phyloP scores from a whole-genome alignment of 2,113 vertebrate genomes.

The Gavialis gangeticus region DNA sequence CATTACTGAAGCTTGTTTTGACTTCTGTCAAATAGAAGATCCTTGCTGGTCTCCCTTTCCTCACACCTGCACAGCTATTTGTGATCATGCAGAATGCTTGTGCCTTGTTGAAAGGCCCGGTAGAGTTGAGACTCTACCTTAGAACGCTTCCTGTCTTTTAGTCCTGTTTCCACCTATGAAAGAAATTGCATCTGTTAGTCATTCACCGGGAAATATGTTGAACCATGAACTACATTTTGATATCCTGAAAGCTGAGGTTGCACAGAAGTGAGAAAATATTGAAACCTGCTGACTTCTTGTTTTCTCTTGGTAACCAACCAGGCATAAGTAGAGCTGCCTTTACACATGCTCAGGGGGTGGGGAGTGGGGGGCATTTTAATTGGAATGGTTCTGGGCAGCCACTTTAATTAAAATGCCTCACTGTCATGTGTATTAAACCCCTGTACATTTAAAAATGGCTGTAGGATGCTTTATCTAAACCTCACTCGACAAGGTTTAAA shows the following conservation, averaged over 20 bases:
- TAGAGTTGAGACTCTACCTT: not conserved
- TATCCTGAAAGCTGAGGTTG: not conserved
- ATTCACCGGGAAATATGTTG: not conserved
- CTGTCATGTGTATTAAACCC: too few relatives aligned
- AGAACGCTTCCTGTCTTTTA: not conserved
- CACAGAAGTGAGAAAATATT: not conserved
- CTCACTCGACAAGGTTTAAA: too few relatives aligned
- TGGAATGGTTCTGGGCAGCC: too few relatives aligned
- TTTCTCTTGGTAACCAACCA: not conserved
- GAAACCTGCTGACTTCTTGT: not conserved
- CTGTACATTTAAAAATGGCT: too few relatives aligned
- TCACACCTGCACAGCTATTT: not conserved
- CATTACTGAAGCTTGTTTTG: not conserved
- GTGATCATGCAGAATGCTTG: not conserved
- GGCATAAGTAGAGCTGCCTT: too few relatives aligned
- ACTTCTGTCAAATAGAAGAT: not conserved
- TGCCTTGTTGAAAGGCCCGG: not conserved
- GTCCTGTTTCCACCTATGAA: not conserved
- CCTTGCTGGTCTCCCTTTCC: not conserved
- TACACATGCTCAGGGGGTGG: too few relatives aligned
- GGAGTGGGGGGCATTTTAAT: too few relatives aligned
- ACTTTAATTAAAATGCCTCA: too few relatives aligned
- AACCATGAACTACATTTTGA: not conserved
- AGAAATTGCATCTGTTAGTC: not conserved
- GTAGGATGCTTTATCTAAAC: too few relatives aligned